Conservation (phyloP, 1,140 invertebrate genomes). For the Halictus rubicundus region DNA sequence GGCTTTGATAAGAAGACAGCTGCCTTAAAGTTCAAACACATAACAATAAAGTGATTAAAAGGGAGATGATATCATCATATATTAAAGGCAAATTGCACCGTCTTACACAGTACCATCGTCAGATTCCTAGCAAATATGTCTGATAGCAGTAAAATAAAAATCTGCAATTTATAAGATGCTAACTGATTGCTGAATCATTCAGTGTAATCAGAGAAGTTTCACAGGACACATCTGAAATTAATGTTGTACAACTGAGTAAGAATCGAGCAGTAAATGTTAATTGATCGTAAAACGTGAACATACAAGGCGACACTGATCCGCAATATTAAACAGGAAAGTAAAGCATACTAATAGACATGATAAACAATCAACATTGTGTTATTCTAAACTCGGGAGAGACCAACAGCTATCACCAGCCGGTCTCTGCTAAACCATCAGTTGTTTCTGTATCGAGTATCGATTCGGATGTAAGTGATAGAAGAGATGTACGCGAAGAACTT, state of each 20-base stretch:
- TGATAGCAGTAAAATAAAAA: conserved; percentile 12
- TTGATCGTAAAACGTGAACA: conserved; percentile 9
- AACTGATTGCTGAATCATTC: neutral
- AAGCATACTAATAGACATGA: conserved; percentile 65
- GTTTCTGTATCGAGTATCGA: conserved; percentile 78
- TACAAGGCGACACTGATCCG: neutral
- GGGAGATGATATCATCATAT: conserved; percentile 41
- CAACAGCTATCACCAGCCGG: conserved; percentile 73
- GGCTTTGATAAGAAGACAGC: conserved; percentile 51
- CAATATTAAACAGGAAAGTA: neutral
- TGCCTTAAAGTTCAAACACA: conserved; percentile 56
- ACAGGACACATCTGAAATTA: neutral
- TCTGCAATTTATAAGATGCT: conserved; percentile 30
- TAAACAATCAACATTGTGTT: conserved; percentile 77
- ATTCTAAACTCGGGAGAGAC: conserved; percentile 71
- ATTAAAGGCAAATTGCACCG: conserved; percentile 29
- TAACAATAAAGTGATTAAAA: conserved; percentile 38
- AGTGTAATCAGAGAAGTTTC: conserved; percentile 13
- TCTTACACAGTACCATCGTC: conserved; percentile 20
- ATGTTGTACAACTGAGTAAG: conserved; percentile 16
- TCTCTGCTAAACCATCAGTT: conserved; percentile 76
- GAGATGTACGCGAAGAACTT: conserved; percentile 87
- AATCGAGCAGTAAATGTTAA: conserved; percentile 2
- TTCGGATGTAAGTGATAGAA: conserved; percentile 85
- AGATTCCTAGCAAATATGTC: conserved; percentile 38